Percentiles rank a stretch among this genome's conserved stretches.
Evolutionary conservation across 1,140 invertebrate species (phyloP).

Genomic region (Parasteatoda tepidariorum): DNA sequence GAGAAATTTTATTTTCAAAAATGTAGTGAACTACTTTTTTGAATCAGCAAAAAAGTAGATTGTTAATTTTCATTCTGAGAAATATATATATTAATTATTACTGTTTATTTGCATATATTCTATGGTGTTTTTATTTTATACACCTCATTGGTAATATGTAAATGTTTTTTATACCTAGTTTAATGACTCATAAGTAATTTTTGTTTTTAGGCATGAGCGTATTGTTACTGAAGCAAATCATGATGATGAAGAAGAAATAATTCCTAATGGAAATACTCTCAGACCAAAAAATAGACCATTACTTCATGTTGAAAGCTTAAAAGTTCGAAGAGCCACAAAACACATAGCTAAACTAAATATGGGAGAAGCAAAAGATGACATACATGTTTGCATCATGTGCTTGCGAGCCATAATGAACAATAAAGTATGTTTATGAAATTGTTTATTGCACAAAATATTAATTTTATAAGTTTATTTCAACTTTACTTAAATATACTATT

Average conservation of each 20-base stretch:
- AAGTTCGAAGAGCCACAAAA: conserved; percentile 79
- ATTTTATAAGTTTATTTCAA: no score
- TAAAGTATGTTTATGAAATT: conserved; percentile 88
- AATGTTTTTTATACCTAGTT: no score
- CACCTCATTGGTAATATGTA: no score
- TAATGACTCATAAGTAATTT: background rate
- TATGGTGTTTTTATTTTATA: no score
- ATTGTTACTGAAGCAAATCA: conserved; percentile 50
- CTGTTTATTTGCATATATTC: no score
- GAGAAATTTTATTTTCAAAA: no score
- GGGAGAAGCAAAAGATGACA: conserved; percentile 98
- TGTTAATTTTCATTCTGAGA: no score
- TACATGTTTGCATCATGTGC: conserved; percentile 99
- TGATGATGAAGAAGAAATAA: conserved; percentile 32
- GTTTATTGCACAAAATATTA: no score
- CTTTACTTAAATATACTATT: no score
- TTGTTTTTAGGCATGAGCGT: conserved; percentile 42
- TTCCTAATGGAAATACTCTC: conserved; percentile 50
- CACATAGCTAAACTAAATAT: conserved; percentile 93
- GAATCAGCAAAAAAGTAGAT: no score
- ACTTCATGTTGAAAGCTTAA: conserved; percentile 77
- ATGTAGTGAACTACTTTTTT: no score
- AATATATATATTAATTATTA: no score
- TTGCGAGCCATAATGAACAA: conserved; percentile 99
- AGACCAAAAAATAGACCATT: conserved; percentile 67